Percentiles rank a stretch among this genome's conserved stretches.
These are phyloP conservation scores for Busseola fusca DNA, from an alignment of 2,888 invertebrate species.

Conservation along the genomic window DNA sequence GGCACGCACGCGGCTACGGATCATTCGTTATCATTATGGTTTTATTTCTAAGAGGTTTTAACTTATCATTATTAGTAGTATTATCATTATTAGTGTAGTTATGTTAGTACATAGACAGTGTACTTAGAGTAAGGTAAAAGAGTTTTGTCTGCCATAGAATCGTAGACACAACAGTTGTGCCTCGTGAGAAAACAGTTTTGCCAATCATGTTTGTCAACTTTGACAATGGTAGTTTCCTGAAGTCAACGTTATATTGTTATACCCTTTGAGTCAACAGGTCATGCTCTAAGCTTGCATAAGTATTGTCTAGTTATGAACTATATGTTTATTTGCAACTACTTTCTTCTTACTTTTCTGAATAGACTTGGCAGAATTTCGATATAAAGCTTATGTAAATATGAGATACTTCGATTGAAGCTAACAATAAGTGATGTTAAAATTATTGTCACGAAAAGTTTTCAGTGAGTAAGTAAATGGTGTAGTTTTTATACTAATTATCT, in stretches of 20 bases:
- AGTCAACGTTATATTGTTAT: no score
- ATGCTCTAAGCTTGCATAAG: neutral
- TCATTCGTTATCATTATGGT: constrained; percentile 51
- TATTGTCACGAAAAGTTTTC: neutral
- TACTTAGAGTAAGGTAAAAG: neutral
- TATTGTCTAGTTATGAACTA: neutral
- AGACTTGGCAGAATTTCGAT: neutral
- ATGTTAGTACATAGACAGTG: neutral
- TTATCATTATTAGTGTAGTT: no score
- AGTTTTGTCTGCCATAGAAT: neutral
- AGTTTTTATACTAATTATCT: constrained; percentile 1
- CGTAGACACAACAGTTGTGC: neutral
- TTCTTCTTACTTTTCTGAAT: neutral
- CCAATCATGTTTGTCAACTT: neutral
- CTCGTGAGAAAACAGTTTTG: neutral
- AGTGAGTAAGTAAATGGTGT: neutral
- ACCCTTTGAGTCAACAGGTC: no score
- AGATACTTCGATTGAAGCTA: neutral
- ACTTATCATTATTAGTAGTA: constrained; percentile 5
- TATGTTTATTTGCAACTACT: neutral
- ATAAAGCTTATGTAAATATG: neutral
- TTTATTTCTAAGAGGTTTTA: constrained; percentile 39
- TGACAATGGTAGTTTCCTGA: neutral
- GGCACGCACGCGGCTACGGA: constrained; percentile 42
- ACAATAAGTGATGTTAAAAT: neutral